These are phyloP conservation scores for Tricholauxania praeusta DNA, from an alignment of 2,888 invertebrate species.

Conservation along the genomic window DNA sequence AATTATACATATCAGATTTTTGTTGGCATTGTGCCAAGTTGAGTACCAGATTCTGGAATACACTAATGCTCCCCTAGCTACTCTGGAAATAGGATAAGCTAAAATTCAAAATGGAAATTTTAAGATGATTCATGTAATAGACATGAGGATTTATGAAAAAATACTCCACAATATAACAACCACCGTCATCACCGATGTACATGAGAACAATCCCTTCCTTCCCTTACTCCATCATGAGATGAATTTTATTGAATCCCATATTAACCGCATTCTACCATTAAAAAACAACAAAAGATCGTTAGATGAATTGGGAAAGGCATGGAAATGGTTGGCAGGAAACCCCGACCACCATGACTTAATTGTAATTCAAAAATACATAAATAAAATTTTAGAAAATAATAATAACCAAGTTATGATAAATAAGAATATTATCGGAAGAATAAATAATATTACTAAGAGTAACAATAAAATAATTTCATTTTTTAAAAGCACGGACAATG, in stretches of 20 bases:
- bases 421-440: constrained; percentile 28
- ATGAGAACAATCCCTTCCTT: no score
- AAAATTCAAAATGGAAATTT: constrained; percentile 13
- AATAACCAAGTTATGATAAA: constrained; percentile 43
- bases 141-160: constrained; percentile 2
- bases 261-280: no score
- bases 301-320: no score
- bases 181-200: no score
- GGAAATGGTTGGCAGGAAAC: no score
- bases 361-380: constrained; percentile 37
- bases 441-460: constrained; percentile 2
- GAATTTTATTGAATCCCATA: no score
- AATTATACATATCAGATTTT: not conserved
- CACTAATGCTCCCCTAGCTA: constrained; percentile 7
- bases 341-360: no score
- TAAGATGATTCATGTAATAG: constrained; percentile 10
- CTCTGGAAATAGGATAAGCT: not conserved
- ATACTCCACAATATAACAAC: no score
- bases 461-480: constrained; percentile 13
- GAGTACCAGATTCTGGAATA: constrained; percentile 9
- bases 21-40: not conserved
- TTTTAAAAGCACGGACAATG: not conserved
- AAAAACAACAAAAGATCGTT: no score
- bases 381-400: constrained; percentile 41
- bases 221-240: no score